Base-by-base conservation (phyloP, 2,888 invertebrate species). In the Phyllotreta striolata region DNA sequence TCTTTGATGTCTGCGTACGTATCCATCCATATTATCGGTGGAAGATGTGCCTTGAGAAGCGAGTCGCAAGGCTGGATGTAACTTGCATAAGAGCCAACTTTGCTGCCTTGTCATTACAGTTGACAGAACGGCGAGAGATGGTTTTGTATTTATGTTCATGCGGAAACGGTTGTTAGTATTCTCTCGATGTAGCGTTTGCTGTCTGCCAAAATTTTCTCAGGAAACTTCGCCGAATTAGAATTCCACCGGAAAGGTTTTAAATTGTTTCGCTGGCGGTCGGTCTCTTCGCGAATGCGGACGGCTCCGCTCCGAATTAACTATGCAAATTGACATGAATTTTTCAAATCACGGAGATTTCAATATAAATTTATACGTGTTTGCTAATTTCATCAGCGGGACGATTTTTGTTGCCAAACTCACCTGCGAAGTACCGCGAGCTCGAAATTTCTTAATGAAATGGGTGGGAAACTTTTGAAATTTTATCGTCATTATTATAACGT, bases 31-130 rank as follows among this genome's bases (percentile, higher is more conserved):
- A 47, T 47, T 47, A 47, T 47, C 47, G 13, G 38, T 37, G 13
- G 6, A 40, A 35, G 43, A 13, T 41, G 10, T 34, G 14, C 24
- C 41, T 55, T 55, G 34, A 55, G 44, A 56, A 46, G n/a, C 56
- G 46, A 39, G 38, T 55, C 40, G 43, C 47, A 49, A 52, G 46
- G 51, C 9, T 51, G 43, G 34, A 46, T 56, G 56, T 49, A 57
- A 63, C 49, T 63, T 40, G 54, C 43, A 44, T 49, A 46, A 61
- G 40, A 38, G 44, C 41, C 46, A 64, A 57, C 52, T 64, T 64
- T 46, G 41, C 46, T 39, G 61, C 43, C 54, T 54, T 62, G 61
- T 65, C 51, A 65, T 65, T 65, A 65, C 39, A 40, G 44, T 38
- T 58, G 64, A 62, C 61, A 64, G 55, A 56, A 52, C 47, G 44